Evolutionary conservation across 2,888 invertebrate genomes (phyloP).

Genomic region (Gastrophysa polygoni): DNA sequence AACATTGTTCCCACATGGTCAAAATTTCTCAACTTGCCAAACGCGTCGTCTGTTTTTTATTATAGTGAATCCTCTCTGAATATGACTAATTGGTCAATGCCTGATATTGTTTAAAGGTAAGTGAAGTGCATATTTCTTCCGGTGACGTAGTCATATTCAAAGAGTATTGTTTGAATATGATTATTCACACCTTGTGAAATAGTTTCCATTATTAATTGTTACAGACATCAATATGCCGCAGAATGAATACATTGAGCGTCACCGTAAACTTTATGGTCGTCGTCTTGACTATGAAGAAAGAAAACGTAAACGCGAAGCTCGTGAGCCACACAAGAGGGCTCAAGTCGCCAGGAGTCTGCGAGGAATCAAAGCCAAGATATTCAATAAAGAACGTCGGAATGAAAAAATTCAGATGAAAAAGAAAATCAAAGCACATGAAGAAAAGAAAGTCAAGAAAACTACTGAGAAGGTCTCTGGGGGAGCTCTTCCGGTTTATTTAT

Average conservation of each 20-base stretch:
- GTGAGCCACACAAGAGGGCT: constrained; percentile 90
- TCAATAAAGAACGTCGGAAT: constrained; percentile 93
- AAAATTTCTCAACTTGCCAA: not conserved
- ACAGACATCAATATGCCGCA: constrained; percentile 80
- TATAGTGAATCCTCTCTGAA: constrained; percentile 50
- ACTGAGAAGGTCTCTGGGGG: constrained; percentile 86
- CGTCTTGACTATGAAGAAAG: constrained; percentile 97
- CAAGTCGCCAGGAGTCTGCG: constrained; percentile 90
- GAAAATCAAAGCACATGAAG: constrained; percentile 97
- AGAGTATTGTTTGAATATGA: constrained; percentile 53
- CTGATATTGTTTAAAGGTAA: constrained; percentile 44
- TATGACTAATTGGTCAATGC: constrained; percentile 51
- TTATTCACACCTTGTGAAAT: constrained; percentile 36
- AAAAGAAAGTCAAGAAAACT: constrained; percentile 85
- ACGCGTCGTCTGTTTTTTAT: not conserved
- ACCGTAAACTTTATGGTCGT: constrained; percentile 94
- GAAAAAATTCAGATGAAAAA: constrained; percentile 99
- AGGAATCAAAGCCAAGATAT: constrained; percentile 97
- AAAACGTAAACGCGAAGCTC: constrained; percentile 93
- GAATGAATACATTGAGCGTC: constrained; percentile 99
- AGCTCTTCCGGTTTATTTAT: constrained; percentile 93
- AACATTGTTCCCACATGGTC: constrained; percentile 15
- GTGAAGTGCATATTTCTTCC: constrained; percentile 35
- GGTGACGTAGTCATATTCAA: constrained; percentile 57
- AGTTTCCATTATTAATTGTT: constrained; percentile 36